Conservation (phyloP, 2,113 vertebrate genomes). For the Centrocercus urophasianus region DNA sequence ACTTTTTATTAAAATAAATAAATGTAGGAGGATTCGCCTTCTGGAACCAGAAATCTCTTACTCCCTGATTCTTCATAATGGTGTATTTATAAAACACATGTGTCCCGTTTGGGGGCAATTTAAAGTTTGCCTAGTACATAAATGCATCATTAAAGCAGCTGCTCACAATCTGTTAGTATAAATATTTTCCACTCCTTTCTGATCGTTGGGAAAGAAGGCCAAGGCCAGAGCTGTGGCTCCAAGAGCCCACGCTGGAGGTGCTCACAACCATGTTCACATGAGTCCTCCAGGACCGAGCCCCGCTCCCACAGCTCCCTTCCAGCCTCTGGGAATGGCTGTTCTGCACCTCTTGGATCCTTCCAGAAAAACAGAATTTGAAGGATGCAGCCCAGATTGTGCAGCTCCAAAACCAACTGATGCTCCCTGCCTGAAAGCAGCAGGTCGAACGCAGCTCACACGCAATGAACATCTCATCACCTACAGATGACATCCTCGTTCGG, state of each 20-base stretch:
- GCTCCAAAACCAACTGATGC: neutral
- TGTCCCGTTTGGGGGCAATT: constrained; percentile 59
- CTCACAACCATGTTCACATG: neutral
- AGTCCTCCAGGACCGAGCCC: neutral
- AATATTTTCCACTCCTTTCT: constrained; percentile 61
- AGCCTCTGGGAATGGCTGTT: neutral
- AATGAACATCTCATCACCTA: neutral
- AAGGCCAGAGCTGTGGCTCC: neutral
- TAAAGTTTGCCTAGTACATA: constrained; percentile 39
- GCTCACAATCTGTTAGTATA: constrained; percentile 60
- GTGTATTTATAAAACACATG: constrained; percentile 59
- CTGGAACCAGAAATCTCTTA: constrained; percentile 40
- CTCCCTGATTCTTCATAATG: constrained; percentile 31
- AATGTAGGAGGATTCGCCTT: constrained; percentile 22
- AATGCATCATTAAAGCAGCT: constrained; percentile 67
- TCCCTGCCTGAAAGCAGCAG: neutral
- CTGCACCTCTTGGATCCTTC: neutral
- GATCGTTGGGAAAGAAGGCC: neutral
- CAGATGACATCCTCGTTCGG: neutral
- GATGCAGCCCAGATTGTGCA: neutral
- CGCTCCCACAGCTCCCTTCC: neutral
- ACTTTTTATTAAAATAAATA: constrained; percentile 45
- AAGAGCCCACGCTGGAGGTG: neutral
- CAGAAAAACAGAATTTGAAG: neutral
- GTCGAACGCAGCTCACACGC: neutral